phyloP scores from a whole-genome alignment of 2,888 invertebrate species.

The Camptogramma bilineatum region DNA sequence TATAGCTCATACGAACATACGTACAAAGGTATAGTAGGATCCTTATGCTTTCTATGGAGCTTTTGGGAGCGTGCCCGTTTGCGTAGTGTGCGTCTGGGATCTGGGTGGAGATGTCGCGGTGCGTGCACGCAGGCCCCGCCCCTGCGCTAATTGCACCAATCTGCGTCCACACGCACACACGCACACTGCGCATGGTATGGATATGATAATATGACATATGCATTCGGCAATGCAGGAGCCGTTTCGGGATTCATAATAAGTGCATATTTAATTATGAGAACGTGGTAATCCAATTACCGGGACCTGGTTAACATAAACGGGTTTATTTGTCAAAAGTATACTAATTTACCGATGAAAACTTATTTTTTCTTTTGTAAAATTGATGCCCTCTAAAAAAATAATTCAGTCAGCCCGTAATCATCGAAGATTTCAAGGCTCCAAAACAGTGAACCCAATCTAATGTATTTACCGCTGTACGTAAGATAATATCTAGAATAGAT shows the following conservation, averaged over 20 bases:
- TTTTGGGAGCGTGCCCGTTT: conserved; percentile 14
- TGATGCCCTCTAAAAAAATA: too few species aligned
- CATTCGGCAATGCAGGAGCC: conserved; percentile 60
- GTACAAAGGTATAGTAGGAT: too few species aligned
- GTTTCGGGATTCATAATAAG: conserved; percentile 43
- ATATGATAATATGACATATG: conserved; percentile 59
- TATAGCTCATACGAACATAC: too few species aligned
- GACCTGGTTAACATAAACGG: too few species aligned
- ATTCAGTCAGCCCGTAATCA: too few species aligned
- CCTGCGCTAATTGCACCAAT: conserved; percentile 82
- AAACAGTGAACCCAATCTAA: too few species aligned
- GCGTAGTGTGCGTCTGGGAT: conserved; percentile 60
- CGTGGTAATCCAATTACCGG: conserved; percentile 6
- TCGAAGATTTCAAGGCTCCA: too few species aligned
- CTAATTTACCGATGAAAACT: too few species aligned
- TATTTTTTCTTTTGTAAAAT: too few species aligned
- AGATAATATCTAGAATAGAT: too few species aligned
- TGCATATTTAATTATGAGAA: conserved; percentile 40
- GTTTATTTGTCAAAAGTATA: too few species aligned
- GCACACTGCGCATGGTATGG: conserved; percentile 51
- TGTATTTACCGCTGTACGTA: too few species aligned
- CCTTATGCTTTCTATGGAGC: conserved; percentile 6
- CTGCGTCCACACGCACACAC: conserved; percentile 75
- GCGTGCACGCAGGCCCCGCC: conserved; percentile 80
- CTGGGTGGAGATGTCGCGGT: conserved; percentile 77